phyloP scores from a whole-genome alignment of 2,113 vertebrate genomes.

The Rynchops niger region DNA sequence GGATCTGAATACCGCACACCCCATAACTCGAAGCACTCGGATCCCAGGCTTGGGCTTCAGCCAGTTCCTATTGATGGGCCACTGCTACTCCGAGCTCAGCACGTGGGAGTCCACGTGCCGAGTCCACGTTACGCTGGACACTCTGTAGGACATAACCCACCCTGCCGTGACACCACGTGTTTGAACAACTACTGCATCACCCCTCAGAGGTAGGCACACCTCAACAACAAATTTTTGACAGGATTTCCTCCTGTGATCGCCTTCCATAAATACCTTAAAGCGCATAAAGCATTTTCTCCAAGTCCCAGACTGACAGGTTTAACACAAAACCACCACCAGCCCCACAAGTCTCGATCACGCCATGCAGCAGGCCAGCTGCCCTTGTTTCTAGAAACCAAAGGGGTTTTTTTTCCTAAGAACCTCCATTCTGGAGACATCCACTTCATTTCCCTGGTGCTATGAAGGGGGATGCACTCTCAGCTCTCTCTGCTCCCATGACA shows the following conservation, averaged over 20 bases:
- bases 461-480: background rate
- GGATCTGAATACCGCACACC: background rate
- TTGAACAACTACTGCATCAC: background rate
- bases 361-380: background rate
- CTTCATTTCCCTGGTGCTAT: background rate
- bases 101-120: rapidly evolving
- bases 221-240: background rate
- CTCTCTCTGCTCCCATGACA: rapidly evolving
- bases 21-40: background rate
- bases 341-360: background rate
- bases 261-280: background rate
- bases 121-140: too few species aligned
- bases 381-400: background rate
- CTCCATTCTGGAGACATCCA: background rate
- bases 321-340: background rate
- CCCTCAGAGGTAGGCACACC: background rate
- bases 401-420: background rate
- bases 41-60: background rate
- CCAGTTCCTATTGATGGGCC: background rate
- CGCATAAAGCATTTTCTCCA: background rate
- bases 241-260: background rate
- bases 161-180: background rate
- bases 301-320: background rate
- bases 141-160: background rate
- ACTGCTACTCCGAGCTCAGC: background rate